Conservation (phyloP, 2,797 vertebrate species). For the Pogoniulus pusillus region DNA sequence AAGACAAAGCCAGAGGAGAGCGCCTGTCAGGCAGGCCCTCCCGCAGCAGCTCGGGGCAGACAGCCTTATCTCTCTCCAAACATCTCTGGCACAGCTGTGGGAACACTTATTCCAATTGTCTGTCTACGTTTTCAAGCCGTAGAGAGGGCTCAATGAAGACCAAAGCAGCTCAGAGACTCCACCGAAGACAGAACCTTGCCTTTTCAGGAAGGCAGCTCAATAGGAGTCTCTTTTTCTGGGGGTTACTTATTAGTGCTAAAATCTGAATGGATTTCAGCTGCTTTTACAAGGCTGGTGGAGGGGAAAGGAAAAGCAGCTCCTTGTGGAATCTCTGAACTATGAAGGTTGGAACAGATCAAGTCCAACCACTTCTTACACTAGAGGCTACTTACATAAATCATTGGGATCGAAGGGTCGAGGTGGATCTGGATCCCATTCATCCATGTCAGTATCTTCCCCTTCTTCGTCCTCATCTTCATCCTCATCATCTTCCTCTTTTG, state of each 20-base stretch:
- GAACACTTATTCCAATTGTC: neutral
- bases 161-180: neutral
- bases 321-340: too few relatives aligned
- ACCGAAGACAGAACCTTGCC: neutral
- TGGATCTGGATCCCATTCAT: constrained; percentile 91
- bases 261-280: neutral
- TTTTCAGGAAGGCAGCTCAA: neutral
- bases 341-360: too few relatives aligned
- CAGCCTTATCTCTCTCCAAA: neutral
- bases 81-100: neutral
- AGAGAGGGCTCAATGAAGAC: neutral
- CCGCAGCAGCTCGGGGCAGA: neutral
- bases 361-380: neutral
- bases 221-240: neutral
- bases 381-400: constrained; percentile 84
- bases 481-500: constrained; percentile 88
- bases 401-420: constrained; percentile 91
- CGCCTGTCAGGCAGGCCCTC: neutral
- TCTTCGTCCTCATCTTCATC: constrained; percentile 87
- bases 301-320: neutral
- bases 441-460: constrained; percentile 90
- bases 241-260: neutral
- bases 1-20: constrained; percentile 39
- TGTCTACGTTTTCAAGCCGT: neutral
- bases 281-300: neutral